Percentiles rank a stretch among this genome's conserved stretches.
phyloP scores from a whole-genome alignment of 2,113 vertebrate genomes.

The Brienomyrus brachyistius region DNA sequence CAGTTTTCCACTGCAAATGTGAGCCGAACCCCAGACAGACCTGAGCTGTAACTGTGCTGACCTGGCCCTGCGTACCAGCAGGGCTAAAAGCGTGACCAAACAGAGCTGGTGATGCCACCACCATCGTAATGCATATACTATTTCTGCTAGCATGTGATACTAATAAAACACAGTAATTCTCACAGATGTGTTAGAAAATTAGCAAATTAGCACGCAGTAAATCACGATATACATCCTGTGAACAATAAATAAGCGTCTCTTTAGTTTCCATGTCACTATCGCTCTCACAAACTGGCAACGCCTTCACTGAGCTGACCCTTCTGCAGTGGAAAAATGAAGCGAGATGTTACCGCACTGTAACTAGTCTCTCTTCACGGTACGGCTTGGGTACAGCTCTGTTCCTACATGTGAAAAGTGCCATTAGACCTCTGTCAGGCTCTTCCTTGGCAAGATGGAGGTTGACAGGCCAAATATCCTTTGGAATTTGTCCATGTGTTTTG shows the following conservation, averaged over 20 bases:
- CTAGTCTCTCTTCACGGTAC: not conserved
- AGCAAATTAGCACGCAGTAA: not conserved
- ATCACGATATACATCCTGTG: not conserved
- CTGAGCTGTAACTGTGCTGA: not conserved
- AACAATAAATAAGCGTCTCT: not conserved
- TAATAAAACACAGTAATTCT: not conserved
- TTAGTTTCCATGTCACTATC: not conserved
- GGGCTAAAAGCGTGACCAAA: not conserved
- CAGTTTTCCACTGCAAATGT: not conserved
- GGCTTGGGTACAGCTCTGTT: not conserved
- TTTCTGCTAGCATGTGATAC: not conserved
- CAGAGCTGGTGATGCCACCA: not conserved
- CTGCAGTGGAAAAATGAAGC: not conserved
- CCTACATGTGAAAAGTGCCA: not conserved
- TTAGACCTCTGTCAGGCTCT: not conserved
- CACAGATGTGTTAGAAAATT: not conserved
- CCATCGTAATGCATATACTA: not conserved
- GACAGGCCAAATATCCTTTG: not conserved
- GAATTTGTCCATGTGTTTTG: not conserved
- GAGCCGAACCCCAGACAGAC: not conserved
- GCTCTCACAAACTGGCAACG: rapidly evolving
- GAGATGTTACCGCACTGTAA: not conserved
- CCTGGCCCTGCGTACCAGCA: not conserved
- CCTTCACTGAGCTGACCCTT: not conserved
- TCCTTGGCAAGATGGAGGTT: not conserved